phyloP scores from a whole-genome alignment of 2,888 invertebrate genomes.

The Tachina grossa region DNA sequence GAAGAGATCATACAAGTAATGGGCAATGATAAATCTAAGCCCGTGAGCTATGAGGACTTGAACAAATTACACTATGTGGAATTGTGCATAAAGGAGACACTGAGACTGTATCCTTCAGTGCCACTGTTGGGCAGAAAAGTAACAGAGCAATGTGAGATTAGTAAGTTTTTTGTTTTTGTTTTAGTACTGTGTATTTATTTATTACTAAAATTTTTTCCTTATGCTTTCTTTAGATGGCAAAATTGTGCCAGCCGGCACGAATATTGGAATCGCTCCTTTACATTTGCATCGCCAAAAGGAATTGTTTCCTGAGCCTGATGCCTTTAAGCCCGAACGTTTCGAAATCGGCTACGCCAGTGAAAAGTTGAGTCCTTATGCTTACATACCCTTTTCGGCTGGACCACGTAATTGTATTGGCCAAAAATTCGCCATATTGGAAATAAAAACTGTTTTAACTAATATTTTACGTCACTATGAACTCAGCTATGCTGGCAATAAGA shows the following conservation, averaged over 20 bases:
- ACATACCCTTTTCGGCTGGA: slow-evolving; percentile 82
- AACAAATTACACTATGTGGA: slow-evolving; percentile 81
- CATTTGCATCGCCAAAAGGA: slow-evolving; percentile 78
- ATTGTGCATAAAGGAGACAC: slow-evolving; percentile 81
- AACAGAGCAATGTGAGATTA: slow-evolving; percentile 80
- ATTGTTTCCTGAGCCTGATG: slow-evolving; percentile 78
- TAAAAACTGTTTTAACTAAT: slow-evolving; percentile 80
- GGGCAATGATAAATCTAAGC: slow-evolving; percentile 78
- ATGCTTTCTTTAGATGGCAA: slow-evolving; percentile 78
- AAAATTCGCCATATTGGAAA: slow-evolving; percentile 82
- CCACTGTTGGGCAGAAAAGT: slow-evolving; percentile 81
- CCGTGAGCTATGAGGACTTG: slow-evolving; percentile 79
- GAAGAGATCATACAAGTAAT: slow-evolving; percentile 83
- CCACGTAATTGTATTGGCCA: slow-evolving; percentile 83
- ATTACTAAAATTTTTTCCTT: slow-evolving; percentile 9
- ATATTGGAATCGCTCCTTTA: slow-evolving; percentile 80
- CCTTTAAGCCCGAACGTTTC: slow-evolving; percentile 82
- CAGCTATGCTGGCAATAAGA: slow-evolving; percentile 75
- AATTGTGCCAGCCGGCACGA: slow-evolving; percentile 80
- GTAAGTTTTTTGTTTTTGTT: slow-evolving; percentile 73
- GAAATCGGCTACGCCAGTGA: slow-evolving; percentile 77
- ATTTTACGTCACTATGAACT: slow-evolving; percentile 80
- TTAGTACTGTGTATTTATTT: neutral
- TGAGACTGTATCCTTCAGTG: slow-evolving; percentile 81
- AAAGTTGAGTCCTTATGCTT: slow-evolving; percentile 81